Percentiles rank a stretch among this genome's conserved stretches.
phyloP scores from a whole-genome alignment of 2,113 vertebrate species.

The Abramis brama region DNA sequence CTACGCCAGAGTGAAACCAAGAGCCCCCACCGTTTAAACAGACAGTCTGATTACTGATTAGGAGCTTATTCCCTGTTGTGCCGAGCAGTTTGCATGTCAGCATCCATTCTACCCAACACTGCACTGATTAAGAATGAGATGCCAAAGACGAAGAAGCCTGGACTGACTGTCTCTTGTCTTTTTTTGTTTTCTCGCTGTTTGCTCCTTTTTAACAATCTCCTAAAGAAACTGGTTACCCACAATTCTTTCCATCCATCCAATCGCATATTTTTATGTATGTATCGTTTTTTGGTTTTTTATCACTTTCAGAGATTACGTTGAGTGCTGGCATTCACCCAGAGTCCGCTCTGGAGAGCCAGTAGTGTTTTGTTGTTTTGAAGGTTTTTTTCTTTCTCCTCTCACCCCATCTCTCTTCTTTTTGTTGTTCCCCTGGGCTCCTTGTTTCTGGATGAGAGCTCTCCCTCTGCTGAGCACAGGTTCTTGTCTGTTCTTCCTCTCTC shows the following conservation, averaged over 20 bases:
- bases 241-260: neutral
- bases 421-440: conserved; percentile 77
- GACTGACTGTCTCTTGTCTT: conserved; percentile 55
- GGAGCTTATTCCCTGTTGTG: conserved; percentile 75
- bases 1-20: conserved; percentile 70
- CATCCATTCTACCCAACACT: conserved; percentile 65
- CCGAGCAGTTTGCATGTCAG: conserved; percentile 72
- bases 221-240: neutral
- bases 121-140: conserved; percentile 77
- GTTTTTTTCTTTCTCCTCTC: conserved; percentile 37
- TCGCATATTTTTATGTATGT: no score
- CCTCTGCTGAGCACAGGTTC: conserved; percentile 78
- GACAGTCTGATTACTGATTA: conserved; percentile 82
- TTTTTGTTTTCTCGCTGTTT: neutral
- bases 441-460: conserved; percentile 80
- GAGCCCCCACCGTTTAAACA: conserved; percentile 68
- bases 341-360: conserved; percentile 64
- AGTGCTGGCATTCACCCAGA: conserved; percentile 77
- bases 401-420: conserved; percentile 60
- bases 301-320: conserved; percentile 69
- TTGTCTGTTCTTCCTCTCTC: conserved; percentile 62
- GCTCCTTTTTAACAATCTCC: neutral
- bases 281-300: no score
- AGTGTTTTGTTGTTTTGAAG: conserved; percentile 79
- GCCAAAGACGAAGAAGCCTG: conserved; percentile 73